phyloP scores from a whole-genome alignment of 2,113 vertebrate species.

The Chionodraco myersi region DNA sequence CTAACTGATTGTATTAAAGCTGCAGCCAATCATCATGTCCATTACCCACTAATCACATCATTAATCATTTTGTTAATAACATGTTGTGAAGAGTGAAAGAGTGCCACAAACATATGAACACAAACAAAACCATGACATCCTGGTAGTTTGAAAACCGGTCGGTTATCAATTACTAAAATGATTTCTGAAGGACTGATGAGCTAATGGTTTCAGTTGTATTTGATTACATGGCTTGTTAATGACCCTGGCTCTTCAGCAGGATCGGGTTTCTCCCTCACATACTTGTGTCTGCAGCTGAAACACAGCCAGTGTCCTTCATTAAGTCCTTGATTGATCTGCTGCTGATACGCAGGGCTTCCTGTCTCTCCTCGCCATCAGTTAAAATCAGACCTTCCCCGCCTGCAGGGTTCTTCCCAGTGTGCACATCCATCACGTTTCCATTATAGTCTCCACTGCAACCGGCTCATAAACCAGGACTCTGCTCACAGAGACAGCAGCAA shows the following conservation, averaged over 20 bases:
- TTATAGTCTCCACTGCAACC: background rate
- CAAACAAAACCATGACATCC: background rate
- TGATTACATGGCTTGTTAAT: conserved; percentile 23
- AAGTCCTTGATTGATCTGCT: conserved; percentile 34
- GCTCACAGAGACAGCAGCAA: background rate
- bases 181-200: background rate
- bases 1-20: background rate
- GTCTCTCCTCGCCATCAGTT: background rate
- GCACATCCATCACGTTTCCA: conserved; percentile 34
- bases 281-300: background rate
- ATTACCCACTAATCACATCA: background rate
- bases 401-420: background rate
- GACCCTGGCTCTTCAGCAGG: background rate
- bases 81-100: background rate
- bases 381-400: conserved; percentile 14
- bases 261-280: background rate
- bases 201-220: conserved; percentile 1
- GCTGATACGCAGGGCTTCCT: conserved; percentile 27
- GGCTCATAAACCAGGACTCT: conserved; percentile 6
- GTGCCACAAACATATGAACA: background rate
- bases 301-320: conserved; percentile 32
- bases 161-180: background rate
- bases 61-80: background rate
- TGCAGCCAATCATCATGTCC: background rate
- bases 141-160: background rate